phyloP scores from a whole-genome alignment of 2,888 invertebrate genomes.

The Xylocampa areola region DNA sequence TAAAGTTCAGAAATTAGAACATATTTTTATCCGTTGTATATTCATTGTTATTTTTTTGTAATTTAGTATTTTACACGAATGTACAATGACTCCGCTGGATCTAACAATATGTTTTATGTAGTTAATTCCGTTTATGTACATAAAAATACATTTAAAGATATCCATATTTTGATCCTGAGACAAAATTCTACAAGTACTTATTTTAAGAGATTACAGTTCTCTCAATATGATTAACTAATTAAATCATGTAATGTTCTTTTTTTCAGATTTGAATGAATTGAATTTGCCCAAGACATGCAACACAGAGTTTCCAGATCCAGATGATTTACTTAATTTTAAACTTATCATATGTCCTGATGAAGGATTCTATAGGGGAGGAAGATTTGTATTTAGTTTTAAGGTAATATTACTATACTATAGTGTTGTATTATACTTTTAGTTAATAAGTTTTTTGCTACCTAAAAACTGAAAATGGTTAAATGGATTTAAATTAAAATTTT shows the following conservation, averaged over 20 bases:
- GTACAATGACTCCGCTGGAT: background rate
- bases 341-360: slow-evolving; percentile 99
- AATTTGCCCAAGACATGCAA: slow-evolving; percentile 99
- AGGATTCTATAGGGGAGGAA: slow-evolving; percentile 98
- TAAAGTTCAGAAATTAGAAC: slow-evolving; percentile 73
- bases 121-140: background rate
- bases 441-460: too few relatives aligned
- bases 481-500: too few relatives aligned
- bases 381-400: slow-evolving; percentile 99
- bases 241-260: slow-evolving; percentile 62
- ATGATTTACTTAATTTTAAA: slow-evolving; percentile 98
- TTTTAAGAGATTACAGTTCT: slow-evolving; percentile 1
- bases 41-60: slow-evolving; percentile 42
- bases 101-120: background rate
- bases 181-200: slow-evolving; percentile 9
- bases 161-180: slow-evolving; percentile 3
- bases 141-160: background rate
- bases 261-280: slow-evolving; percentile 98
- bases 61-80: background rate
- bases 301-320: slow-evolving; percentile 98
- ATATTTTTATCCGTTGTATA: slow-evolving; percentile 46
- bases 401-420: slow-evolving; percentile 68
- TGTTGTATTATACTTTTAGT: too few relatives aligned
- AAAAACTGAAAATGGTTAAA: too few relatives aligned
- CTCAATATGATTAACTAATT: slow-evolving; percentile 3